Base-by-base conservation (phyloP, 2,888 invertebrate species). In the Megamerina dolium region DNA sequence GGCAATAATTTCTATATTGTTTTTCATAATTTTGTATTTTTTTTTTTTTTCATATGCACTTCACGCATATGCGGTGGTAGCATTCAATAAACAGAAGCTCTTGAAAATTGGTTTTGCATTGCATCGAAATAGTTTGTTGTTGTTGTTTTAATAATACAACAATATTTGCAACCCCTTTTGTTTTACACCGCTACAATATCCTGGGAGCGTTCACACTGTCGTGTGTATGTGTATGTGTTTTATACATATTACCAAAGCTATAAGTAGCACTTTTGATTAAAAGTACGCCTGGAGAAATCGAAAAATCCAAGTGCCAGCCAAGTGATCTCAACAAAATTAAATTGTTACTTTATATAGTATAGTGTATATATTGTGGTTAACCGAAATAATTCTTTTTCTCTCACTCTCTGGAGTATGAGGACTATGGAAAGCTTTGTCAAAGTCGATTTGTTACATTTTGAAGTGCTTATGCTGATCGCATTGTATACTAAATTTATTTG, bases 391-490 rank as follows among this genome's bases (percentile, higher is more conserved):
- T n/a, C n/a, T n/a, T n/a, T n/a, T n/a, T n/a, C n/a, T n/a, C n/a
- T n/a, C n/a, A 10, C n/a, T 26, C 6, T 36, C 21, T 33, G 34
- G 35, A 33, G 29, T 33, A 41, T 35, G 34, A 30, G 32, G 20
- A 45, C 37, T 52, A 57, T 58, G 55, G 55, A 54, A 51, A 43
- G 44, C 54, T 62, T 64, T 63, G 61, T 59, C 58, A 57, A 60
- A 64, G 64, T 65, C 65, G 65, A 65, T 62, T 64, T 64, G 65
- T 64, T 63, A 65, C 65, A 64, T 58, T 53, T 45, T 49, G 43
- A 46, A 53, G 54, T 52, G 52, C 54, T 48, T 50, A 40, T 46
- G 37, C 50, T 49, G 50, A 42, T 39, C 31, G 41, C 49, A 51
- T 56, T 56, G 56, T 56, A 37, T 37, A 47, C 49, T 56, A 53